Base-by-base conservation (phyloP, 2,888 invertebrate species). In the Apomyelois bistriatella region DNA sequence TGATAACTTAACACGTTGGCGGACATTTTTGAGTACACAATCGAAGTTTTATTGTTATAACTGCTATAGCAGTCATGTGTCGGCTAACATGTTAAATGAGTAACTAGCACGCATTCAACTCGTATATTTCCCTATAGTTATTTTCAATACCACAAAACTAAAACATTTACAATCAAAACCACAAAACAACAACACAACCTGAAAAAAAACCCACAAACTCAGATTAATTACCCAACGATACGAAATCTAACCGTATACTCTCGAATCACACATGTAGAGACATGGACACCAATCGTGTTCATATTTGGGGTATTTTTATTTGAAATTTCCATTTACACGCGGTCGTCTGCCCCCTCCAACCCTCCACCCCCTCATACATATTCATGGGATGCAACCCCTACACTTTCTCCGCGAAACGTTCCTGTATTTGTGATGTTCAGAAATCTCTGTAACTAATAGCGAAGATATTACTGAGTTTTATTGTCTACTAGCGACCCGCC, bases 311-410 rank as follows among this genome's bases (percentile, higher is more conserved):
- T 85, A 88, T 90, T 90, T 90, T 90, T 90, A 88, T 89, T 90
- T 89, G 88, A 90, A 90, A 86, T 90, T 89, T 89, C 89, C 90
- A 89, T 90, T 90, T 89, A 89, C 89, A 89, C 85, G 60, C 55
- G 80, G 65, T 61, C 65, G 61, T 62, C 66, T 69, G 62, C 66
- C 60, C 66, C 65, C 57, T 61, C 61, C 47, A 53, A 50, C 60
- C 56, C 52, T 16, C 56, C 57, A 66, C 72, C 76, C 85, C 78
- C 90, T 92, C 91, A 92, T 93, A 91, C 92, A 93, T 93, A 93
- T 92, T 92, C 92, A 93, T 85, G 78, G 84, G 85, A 90, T 92
- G 92, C 92, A 92, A 91, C 92, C 91, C 81, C 66, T 76, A 78
- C 80, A 87, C 87, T 87, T 87, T 88, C 86, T 82, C 85, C 81